Evolutionary conservation across 2,113 vertebrate species (phyloP).

Genomic region (Cathartes aura): DNA sequence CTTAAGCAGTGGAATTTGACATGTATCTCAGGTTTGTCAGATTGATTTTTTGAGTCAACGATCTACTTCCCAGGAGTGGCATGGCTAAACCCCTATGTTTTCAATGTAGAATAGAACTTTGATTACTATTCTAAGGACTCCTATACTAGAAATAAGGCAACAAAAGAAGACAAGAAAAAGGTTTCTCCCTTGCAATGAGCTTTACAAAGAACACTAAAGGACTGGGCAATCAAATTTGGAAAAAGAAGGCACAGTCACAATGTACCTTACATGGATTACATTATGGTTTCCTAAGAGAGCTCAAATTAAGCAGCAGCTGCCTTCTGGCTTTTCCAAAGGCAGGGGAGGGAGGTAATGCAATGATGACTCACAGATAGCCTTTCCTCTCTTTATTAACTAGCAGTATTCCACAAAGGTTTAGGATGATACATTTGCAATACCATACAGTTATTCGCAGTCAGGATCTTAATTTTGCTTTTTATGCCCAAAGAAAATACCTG

Average conservation of each 20-base stretch:
- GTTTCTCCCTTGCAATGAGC: neutral
- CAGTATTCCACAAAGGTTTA: neutral
- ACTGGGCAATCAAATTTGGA: neutral
- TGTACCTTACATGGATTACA: neutral
- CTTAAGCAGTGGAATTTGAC: neutral
- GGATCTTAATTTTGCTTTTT: neutral
- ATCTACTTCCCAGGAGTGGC: neutral
- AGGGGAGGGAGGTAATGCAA: neutral
- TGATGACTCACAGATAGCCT: neutral
- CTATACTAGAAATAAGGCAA: neutral
- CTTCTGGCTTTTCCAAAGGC: neutral
- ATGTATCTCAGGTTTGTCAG: neutral
- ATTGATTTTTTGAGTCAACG: neutral
- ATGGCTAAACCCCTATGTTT: neutral
- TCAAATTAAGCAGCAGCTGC: neutral
- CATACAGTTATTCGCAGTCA: neutral
- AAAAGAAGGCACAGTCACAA: neutral
- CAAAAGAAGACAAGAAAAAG: neutral
- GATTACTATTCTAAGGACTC: neutral
- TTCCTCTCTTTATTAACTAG: neutral
- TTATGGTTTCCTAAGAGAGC: neutral
- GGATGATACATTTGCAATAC: neutral
- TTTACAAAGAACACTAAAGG: neutral
- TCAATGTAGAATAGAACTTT: neutral
- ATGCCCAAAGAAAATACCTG: neutral